Base-by-base conservation (phyloP, 2,888 invertebrate species). In the Entomobrya multifasciata region DNA sequence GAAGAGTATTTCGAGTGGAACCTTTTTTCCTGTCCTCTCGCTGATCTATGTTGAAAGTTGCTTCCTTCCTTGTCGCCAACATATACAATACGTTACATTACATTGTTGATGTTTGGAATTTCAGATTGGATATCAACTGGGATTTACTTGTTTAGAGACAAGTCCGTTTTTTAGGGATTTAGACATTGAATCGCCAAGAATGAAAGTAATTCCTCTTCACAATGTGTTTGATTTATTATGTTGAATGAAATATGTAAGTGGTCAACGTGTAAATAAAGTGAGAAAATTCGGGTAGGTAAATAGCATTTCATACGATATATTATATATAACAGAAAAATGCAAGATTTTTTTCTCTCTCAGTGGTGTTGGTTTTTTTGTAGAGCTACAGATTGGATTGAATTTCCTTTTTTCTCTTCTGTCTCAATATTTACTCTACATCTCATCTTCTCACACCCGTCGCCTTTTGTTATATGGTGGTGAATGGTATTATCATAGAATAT, bases 301-400 rank as follows among this genome's bases (percentile, higher is more conserved):
- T 25, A 72, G 22, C 5, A 22, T 47, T 13, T 47, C 36, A 78
- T 55, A 17, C 17, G 52, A n/a, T 52, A 17, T 52, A 17, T 52
- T 6, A 49, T 47, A 20, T 22, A 57, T 6, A 22, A 57, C 6
- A 22, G 1, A 22, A 15, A 57, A 25, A 17, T 25, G 41, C n/a
- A 11, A 22, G 15, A 15, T 25, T 27, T 30, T 17, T n/a, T 65
- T 15, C 65, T 36, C n/a, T 3, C 36, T 30, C 6, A 15, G 3
- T 60, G 13, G 13, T 60, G 17, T 36, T 65, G 15, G 4, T 4
- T 65, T 15, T n/a, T 1, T 0, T 67, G 36, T 2, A 15, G 8
- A 17, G 52, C 27, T 20, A 3, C 25, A 82, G 72, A 82, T 82
- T 74, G 62, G 72, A 82, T 82, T 74, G 62, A 74, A 82, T 82